Conservation (phyloP, 2,113 vertebrate species). For the Turdus rufiventris region DNA sequence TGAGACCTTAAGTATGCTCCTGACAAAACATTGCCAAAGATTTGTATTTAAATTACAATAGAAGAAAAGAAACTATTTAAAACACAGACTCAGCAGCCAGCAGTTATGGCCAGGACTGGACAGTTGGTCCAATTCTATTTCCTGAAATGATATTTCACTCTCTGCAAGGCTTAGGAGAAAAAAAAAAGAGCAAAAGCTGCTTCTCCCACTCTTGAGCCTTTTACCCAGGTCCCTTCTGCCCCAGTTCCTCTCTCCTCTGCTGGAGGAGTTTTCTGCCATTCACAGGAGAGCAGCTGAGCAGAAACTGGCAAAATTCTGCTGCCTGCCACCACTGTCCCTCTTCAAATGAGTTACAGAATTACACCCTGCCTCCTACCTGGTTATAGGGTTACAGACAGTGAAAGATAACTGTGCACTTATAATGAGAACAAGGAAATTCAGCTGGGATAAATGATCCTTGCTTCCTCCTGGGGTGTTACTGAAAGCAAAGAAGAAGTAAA, state of each 20-base stretch:
- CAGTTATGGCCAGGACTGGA: neutral
- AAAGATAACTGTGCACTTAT: neutral
- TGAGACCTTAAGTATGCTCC: neutral
- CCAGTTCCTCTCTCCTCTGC: neutral
- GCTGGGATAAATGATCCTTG: neutral
- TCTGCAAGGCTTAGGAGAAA: neutral
- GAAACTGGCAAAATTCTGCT: neutral
- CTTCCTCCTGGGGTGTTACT: neutral
- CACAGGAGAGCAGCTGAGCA: neutral
- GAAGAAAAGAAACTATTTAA: neutral
- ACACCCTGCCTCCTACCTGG: neutral
- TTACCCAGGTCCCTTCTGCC: neutral
- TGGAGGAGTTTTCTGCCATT: neutral
- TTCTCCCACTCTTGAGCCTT: fast-evolving
- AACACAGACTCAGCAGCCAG: neutral
- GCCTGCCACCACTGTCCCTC: neutral
- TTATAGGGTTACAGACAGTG: neutral
- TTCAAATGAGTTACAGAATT: neutral
- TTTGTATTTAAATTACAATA: neutral
- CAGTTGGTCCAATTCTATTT: neutral
- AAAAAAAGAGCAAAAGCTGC: neutral
- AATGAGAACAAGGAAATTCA: neutral
- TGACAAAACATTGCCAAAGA: neutral
- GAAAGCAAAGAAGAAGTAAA: neutral
- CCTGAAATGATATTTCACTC: neutral